Conservation (phyloP, 2,797 vertebrate species). For the Netta rufina region DNA sequence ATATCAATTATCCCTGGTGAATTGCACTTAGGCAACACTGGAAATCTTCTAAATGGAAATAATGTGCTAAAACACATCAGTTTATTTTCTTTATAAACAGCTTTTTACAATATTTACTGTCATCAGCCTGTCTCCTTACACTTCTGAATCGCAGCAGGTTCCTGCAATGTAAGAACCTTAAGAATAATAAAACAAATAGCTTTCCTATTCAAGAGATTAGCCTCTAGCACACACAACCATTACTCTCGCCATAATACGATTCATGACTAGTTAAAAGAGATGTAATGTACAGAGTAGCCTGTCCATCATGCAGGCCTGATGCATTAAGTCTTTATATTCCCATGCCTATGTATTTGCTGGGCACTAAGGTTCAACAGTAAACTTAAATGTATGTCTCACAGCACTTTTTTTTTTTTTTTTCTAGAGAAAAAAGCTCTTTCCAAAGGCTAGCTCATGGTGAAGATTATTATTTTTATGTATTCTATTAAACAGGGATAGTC, state of each 20-base stretch:
- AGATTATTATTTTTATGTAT: background rate
- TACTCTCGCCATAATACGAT: constrained; percentile 27
- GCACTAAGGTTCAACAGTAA: background rate
- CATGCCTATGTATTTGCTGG: background rate
- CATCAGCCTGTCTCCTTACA: background rate
- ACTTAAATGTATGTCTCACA: background rate
- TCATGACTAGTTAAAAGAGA: constrained; percentile 35
- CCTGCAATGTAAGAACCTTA: background rate
- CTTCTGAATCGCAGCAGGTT: background rate
- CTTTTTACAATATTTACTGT: constrained; percentile 19
- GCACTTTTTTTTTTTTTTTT: background rate
- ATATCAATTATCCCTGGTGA: background rate
- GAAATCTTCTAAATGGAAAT: constrained; percentile 27
- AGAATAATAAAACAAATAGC: constrained; percentile 40
- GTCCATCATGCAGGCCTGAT: background rate
- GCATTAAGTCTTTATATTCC: constrained; percentile 30
- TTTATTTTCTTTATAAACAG: background rate
- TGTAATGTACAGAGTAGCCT: background rate
- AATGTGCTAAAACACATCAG: background rate
- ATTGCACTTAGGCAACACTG: background rate
- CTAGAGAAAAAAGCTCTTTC: background rate
- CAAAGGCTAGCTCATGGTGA: background rate
- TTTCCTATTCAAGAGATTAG: constrained; percentile 45
- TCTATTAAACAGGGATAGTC: background rate
- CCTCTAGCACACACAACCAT: constrained; percentile 22